These are phyloP conservation scores for Coracias cyanogaster DNA, from an alignment of 2,797 vertebrate genomes.

Conservation along the genomic window DNA sequence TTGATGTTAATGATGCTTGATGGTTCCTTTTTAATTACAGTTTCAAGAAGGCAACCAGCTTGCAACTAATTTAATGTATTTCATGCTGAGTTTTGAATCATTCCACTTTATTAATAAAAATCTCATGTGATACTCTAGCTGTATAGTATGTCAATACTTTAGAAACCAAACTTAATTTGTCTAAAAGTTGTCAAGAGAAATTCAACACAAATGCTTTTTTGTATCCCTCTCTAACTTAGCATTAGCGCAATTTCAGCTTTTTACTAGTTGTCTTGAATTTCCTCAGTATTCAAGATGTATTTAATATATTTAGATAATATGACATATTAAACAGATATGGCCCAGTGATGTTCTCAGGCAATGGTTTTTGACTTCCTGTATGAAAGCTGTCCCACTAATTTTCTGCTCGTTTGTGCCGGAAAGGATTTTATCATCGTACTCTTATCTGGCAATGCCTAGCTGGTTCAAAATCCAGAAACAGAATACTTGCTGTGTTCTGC, in stretches of 20 bases:
- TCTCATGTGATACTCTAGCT: background rate
- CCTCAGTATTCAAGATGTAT: background rate
- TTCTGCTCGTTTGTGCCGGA: background rate
- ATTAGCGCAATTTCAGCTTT: background rate
- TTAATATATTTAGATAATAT: background rate
- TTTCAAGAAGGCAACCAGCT: background rate
- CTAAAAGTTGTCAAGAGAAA: background rate
- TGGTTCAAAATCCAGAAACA: background rate
- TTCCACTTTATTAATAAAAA: constrained; percentile 48
- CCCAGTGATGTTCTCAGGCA: background rate
- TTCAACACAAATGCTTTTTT: background rate
- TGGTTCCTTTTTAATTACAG: constrained; percentile 8
- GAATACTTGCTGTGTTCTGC: background rate
- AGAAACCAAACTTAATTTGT: background rate
- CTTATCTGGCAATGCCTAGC: fast-evolving
- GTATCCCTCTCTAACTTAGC: background rate
- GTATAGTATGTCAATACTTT: background rate
- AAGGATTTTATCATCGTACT: background rate
- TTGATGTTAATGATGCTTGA: background rate
- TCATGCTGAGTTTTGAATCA: constrained; percentile 3
- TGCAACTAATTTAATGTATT: constrained; percentile 4
- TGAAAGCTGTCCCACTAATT: background rate
- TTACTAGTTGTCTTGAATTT: background rate
- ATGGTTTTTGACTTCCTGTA: background rate
- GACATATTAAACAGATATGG: background rate